Evolutionary conservation across 2,113 vertebrate genomes (phyloP), one percentile per base, ranked within the genome.

Genomic region (Apodemus sylvaticus): DNA sequence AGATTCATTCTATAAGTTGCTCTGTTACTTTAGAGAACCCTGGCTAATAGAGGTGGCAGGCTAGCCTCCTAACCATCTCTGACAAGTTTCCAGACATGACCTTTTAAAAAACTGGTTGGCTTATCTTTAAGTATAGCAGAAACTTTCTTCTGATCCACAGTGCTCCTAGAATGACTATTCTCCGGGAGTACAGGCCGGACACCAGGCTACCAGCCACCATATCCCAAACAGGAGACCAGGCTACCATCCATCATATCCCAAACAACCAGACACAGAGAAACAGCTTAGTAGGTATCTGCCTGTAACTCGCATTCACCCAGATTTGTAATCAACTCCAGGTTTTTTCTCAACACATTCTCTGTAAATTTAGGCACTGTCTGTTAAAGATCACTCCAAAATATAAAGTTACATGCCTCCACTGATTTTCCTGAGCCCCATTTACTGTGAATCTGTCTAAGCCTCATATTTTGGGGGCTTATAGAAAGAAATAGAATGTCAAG

Each of bases 301-400:
- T 91, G 29, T 45, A 71, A 73, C 16, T 26, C 90, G 26, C n/a
- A 36, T 91, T 86, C 62, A 26, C 42, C 60, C 14, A 89, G 55
- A 87, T 95, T 93, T 96, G 20, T 83, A 79, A 91, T 94, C 90
- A 71, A 48, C 60, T 88, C 74, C 87, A 87, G 22, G 19, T 24
- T 95, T 58, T 3, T 86, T 91, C 90, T 36, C n/a, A 60, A 91
- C 68, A 96, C 4, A 48, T 82, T 64, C 73, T 31, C 62, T 90
- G 22, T 94, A 89, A 66, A 86, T 94, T 86, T 90, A 95, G 87
- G 51, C 48, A 87, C n/a, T 89, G 7, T 91, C 48, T 88, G 64
- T 85, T 94, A 78, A 95, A 82, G 92, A 90, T 93, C 34, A 81
- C 58, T 95, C 90, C 64, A 62, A 93, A 97, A 93, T 88, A 53